These are phyloP conservation scores for Agrotis segetum DNA, from an alignment of 2,888 invertebrate genomes.

Conservation along the genomic window DNA sequence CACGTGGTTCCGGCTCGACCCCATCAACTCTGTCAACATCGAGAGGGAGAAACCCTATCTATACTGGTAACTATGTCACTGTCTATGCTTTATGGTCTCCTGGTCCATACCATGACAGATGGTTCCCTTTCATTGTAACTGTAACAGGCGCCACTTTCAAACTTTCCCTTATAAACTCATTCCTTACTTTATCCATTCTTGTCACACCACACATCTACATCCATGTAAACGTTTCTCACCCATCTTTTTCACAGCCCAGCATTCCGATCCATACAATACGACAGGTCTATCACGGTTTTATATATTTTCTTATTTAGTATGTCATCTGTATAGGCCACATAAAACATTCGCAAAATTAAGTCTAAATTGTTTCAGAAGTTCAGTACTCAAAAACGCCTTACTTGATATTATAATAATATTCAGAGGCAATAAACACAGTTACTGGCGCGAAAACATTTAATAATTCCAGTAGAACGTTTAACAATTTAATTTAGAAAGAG, in stretches of 20 bases:
- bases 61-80: constrained; percentile 94
- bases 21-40: constrained; percentile 99
- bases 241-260: too few relatives aligned
- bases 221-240: too few relatives aligned
- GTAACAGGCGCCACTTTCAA: too few relatives aligned
- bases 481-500: constrained; percentile 33
- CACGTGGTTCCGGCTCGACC: constrained; percentile 99
- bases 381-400: constrained; percentile 5
- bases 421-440: constrained; percentile 25
- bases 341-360: constrained; percentile 3
- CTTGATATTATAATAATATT: constrained; percentile 22
- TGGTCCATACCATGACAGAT: neutral
- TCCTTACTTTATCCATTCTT: too few relatives aligned
- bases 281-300: too few relatives aligned
- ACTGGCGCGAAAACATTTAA: constrained; percentile 22
- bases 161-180: too few relatives aligned
- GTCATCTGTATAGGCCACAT: neutral
- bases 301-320: too few relatives aligned
- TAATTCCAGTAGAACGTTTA: constrained; percentile 15
- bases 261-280: too few relatives aligned
- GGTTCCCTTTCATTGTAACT: too few relatives aligned
- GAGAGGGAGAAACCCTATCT: constrained; percentile 99
- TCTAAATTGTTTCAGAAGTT: constrained; percentile 8
- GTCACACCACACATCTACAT: too few relatives aligned
- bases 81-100: neutral